These are phyloP conservation scores for Synaphobranchus kaupii DNA, from an alignment of 2,797 vertebrate species.

Conservation along the genomic window DNA sequence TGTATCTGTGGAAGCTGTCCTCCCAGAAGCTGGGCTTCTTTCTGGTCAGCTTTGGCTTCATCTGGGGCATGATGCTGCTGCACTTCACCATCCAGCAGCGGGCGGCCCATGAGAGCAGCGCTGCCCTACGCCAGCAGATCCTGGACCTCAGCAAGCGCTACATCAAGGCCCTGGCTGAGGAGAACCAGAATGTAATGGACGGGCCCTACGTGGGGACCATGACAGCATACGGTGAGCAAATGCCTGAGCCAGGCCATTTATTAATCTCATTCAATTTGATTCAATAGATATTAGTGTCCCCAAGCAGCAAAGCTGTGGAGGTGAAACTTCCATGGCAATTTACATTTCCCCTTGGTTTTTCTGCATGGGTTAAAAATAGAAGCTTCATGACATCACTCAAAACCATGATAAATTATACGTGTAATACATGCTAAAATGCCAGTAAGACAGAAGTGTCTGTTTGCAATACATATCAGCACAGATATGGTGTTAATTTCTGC, in stretches of 20 bases:
- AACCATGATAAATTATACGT: not conserved
- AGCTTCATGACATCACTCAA: not conserved
- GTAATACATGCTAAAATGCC: not conserved
- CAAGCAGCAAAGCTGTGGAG: not conserved
- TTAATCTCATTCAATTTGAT: too few species aligned
- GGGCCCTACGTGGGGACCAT: conserved; percentile 97
- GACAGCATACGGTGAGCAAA: conserved; percentile 92
- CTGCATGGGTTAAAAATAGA: not conserved
- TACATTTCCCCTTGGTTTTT: not conserved
- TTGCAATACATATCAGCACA: not conserved
- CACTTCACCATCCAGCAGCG: conserved; percentile 99
- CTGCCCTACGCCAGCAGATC: conserved; percentile 94
- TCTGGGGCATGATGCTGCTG: conserved; percentile 99
- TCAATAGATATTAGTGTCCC: not conserved
- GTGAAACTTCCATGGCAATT: not conserved
- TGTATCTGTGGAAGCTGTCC: conserved; percentile 94
- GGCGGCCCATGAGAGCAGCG: conserved; percentile 91
- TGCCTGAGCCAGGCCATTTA: too few species aligned
- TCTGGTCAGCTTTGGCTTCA: conserved; percentile 97
- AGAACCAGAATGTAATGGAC: conserved; percentile 95
- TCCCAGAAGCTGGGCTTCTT: conserved; percentile 99
- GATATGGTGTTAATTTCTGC: not conserved
- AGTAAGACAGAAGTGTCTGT: not conserved
- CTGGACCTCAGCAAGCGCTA: conserved; percentile 98
- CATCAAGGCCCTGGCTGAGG: conserved; percentile 94